phyloP scores from a whole-genome alignment of 2,888 invertebrate species.

The Achlya flavicornis region DNA sequence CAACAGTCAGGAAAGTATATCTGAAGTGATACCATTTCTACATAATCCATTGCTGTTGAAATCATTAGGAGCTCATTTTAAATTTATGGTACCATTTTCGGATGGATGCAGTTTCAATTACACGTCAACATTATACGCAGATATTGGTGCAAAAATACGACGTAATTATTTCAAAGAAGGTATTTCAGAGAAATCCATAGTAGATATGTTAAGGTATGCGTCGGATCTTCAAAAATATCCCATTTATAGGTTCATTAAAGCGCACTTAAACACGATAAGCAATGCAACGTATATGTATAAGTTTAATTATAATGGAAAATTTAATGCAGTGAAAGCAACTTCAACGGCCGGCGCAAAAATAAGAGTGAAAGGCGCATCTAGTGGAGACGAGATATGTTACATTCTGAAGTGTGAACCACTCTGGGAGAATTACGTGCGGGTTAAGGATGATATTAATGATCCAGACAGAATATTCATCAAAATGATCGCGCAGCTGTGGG shows the following conservation, averaged over 20 bases:
- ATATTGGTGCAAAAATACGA: conserved; percentile 58
- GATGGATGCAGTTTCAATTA: conserved; percentile 61
- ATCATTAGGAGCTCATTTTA: conserved; percentile 57
- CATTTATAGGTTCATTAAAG: conserved; percentile 68
- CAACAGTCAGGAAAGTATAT: conserved; percentile 76
- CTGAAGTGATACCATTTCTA: conserved; percentile 72
- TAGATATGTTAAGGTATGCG: conserved; percentile 64
- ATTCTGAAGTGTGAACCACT: conserved; percentile 74
- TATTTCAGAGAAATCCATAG: conserved; percentile 56
- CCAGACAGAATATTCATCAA: conserved; percentile 66
- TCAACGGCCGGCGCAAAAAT: conserved; percentile 48
- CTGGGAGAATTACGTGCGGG: conserved; percentile 60
- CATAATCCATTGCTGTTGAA: conserved; percentile 63
- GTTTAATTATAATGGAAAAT: conserved; percentile 73
- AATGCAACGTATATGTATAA: conserved; percentile 68
- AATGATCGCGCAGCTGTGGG: conserved; percentile 71
- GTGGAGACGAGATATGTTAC: conserved; percentile 78
- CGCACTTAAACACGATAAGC: conserved; percentile 40
- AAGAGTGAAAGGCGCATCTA: conserved; percentile 70
- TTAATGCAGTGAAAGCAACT: conserved; percentile 67
- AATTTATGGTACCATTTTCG: conserved; percentile 72
- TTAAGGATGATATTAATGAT: conserved; percentile 43
- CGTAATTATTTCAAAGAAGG: conserved; percentile 59
- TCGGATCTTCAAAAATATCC: conserved; percentile 75
- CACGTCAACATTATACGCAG: conserved; percentile 50